phyloP scores from a whole-genome alignment of 1,140 invertebrate genomes.

The Heterodera schachtii region DNA sequence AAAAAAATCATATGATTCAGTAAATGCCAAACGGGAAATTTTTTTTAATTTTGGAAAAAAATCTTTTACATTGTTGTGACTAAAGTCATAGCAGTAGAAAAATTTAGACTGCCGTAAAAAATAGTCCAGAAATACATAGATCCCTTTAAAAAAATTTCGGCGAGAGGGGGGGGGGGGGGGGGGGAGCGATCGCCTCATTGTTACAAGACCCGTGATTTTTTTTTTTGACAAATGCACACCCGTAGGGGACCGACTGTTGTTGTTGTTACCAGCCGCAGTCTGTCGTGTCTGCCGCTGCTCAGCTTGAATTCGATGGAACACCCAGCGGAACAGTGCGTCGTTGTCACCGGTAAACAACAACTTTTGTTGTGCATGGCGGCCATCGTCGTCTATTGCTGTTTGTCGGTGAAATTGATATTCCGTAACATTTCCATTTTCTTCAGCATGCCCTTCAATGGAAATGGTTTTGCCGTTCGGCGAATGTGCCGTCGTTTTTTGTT shows the following conservation, averaged over 20 bases:
- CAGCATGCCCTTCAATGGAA: no score
- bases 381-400: neutral
- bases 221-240: no score
- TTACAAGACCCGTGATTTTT: no score
- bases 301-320: constrained; percentile 13
- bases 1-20: no score
- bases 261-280: no score
- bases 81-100: no score
- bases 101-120: neutral
- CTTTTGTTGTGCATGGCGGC: neutral
- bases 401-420: neutral
- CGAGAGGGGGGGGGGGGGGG: neutral
- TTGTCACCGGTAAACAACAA: neutral
- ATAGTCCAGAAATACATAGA: no score
- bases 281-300: neutral
- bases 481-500: neutral
- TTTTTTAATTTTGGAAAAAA: no score
- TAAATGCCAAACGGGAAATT: no score
- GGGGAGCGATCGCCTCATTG: no score
- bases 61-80: no score
- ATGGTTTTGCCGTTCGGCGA: neutral
- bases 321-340: constrained; percentile 19
- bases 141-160: neutral
- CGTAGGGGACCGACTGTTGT: no score
- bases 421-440: neutral